Percentiles rank a stretch among this genome's conserved stretches.
These are phyloP conservation scores for Chaetophractus vellerosus DNA, from an alignment of 2,797 vertebrate species.

Conservation along the genomic window DNA sequence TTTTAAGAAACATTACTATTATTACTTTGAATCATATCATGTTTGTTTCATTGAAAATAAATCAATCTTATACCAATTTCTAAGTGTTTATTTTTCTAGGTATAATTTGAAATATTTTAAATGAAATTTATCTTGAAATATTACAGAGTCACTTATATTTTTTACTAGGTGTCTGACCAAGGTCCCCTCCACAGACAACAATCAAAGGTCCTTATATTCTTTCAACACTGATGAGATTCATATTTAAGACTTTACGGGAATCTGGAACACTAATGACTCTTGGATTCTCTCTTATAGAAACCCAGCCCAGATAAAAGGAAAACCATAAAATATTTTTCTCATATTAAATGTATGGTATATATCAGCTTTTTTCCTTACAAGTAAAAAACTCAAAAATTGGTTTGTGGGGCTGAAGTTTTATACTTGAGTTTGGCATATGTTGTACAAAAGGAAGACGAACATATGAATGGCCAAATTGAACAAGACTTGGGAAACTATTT, in stretches of 20 bases:
- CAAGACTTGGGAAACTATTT: neutral
- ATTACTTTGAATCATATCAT: slow-evolving; percentile 44
- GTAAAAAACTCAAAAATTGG: slow-evolving; percentile 8
- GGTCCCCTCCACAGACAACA: neutral
- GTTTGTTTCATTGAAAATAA: slow-evolving; percentile 67
- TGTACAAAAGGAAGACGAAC: slow-evolving; percentile 2
- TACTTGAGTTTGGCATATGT: neutral
- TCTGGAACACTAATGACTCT: neutral
- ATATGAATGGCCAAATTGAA: neutral
- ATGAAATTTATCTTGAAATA: slow-evolving; percentile 19
- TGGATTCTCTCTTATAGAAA: slow-evolving; percentile 41
- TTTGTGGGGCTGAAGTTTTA: neutral
- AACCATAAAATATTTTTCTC: neutral
- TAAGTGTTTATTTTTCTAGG: slow-evolving; percentile 26
- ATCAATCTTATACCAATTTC: neutral
- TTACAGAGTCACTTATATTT: neutral
- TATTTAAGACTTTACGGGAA: slow-evolving; percentile 29
- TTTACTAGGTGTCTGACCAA: neutral
- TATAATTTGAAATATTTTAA: slow-evolving; percentile 7
- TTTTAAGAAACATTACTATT: slow-evolving; percentile 27
- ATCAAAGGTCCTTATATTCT: neutral
- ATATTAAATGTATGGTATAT: neutral
- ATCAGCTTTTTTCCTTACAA: neutral
- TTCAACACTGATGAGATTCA: slow-evolving; percentile 13
- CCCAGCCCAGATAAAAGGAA: slow-evolving; percentile 27